phyloP scores from a whole-genome alignment of 2,888 invertebrate genomes.

The Cotesia congregata region DNA sequence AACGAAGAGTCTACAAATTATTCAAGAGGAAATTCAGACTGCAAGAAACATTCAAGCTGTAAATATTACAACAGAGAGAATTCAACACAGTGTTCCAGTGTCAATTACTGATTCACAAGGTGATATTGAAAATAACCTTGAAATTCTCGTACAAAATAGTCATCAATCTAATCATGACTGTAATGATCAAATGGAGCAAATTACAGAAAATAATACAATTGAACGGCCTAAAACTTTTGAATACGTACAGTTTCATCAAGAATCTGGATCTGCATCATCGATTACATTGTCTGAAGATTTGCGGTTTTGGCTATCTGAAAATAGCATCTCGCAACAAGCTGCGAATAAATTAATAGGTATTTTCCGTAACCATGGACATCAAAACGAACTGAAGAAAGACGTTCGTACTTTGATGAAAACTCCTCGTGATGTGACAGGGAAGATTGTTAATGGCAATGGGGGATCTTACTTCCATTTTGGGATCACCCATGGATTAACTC shows the following conservation, averaged over 20 bases:
- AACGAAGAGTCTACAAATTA: background rate
- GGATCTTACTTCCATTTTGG: slow-evolving; percentile 31
- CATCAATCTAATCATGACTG: background rate
- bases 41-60: background rate
- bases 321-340: slow-evolving; percentile 1
- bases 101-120: background rate
- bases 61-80: background rate
- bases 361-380: slow-evolving; percentile 23
- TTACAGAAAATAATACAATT: background rate
- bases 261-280: background rate
- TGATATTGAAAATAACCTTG: background rate
- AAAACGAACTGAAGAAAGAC: slow-evolving; percentile 19
- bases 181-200: background rate
- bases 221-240: background rate
- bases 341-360: background rate
- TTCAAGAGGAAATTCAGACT: background rate
- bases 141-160: background rate
- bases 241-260: background rate
- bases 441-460: slow-evolving; percentile 14
- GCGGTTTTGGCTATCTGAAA: background rate
- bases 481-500: slow-evolving; percentile 9
- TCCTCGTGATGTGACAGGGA: slow-evolving; percentile 16
- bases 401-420: slow-evolving; percentile 27
- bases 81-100: background rate
- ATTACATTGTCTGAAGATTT: slow-evolving; percentile 7